Evolutionary conservation across 2,797 vertebrate species (phyloP).

Genomic region (Danio albolineatus): DNA sequence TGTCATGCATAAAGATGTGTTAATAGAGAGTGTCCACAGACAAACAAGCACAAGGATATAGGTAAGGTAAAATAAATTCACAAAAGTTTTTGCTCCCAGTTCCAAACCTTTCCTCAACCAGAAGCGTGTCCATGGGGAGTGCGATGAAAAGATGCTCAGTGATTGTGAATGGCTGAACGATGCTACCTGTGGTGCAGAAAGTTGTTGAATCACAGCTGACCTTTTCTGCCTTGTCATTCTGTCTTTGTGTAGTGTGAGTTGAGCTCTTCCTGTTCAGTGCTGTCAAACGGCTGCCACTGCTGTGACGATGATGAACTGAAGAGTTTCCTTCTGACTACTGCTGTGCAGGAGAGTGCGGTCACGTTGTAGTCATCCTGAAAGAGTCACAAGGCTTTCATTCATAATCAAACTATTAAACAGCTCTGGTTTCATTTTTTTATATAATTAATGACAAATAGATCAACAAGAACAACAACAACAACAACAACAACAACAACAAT

Average conservation of each 20-base stretch:
- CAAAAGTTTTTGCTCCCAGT: not conserved
- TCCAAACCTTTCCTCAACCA: not conserved
- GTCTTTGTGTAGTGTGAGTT: not conserved
- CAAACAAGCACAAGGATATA: not conserved
- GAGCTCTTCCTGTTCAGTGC: not conserved
- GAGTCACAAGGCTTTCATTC: not conserved
- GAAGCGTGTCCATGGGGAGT: not conserved
- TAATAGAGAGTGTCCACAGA: not conserved
- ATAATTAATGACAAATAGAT: too few species aligned
- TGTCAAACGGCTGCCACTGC: not conserved
- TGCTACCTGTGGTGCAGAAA: not conserved
- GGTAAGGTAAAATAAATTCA: not conserved
- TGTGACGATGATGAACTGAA: not conserved
- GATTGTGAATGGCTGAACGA: not conserved
- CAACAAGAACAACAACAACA: not conserved
- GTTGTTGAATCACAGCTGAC: not conserved
- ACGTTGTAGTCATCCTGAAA: not conserved
- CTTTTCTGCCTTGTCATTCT: conserved; percentile 19
- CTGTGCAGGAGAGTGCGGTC: not conserved
- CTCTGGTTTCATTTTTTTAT: not conserved
- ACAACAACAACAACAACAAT: not conserved
- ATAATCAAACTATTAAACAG: not conserved
- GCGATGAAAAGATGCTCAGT: conserved; percentile 4
- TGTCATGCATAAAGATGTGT: not conserved
- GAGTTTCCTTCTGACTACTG: not conserved